phyloP scores from a whole-genome alignment of 2,797 vertebrate species.

The Coccyzus lansbergi region DNA sequence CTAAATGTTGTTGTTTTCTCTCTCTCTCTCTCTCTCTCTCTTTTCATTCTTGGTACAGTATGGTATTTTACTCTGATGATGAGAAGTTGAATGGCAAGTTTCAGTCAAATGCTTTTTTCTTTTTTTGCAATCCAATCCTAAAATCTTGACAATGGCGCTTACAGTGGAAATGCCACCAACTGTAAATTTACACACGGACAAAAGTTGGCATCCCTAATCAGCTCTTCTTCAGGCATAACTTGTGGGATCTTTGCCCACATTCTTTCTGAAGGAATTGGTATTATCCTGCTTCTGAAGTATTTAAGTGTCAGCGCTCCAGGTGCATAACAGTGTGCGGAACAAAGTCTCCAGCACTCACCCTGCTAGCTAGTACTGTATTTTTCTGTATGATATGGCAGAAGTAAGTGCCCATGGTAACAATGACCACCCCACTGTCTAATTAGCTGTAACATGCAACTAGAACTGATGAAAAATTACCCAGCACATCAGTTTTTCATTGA shows the following conservation, averaged over 20 bases:
- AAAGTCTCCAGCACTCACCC: background rate
- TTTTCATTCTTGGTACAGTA: constrained; percentile 69
- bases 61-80: constrained; percentile 72
- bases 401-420: background rate
- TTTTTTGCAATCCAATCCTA: constrained; percentile 38
- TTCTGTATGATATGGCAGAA: background rate
- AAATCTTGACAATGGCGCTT: constrained; percentile 75
- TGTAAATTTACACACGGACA: constrained; percentile 65
- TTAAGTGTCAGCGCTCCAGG: constrained; percentile 27
- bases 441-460: background rate
- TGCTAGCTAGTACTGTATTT: background rate
- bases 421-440: background rate
- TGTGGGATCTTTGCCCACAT: constrained; percentile 57
- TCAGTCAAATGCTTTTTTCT: constrained; percentile 61
- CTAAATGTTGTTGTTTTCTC: constrained; percentile 77
- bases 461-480: background rate
- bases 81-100: constrained; percentile 74
- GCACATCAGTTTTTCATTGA: background rate
- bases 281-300: constrained; percentile 33
- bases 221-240: constrained; percentile 49
- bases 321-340: background rate
- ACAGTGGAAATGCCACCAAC: constrained; percentile 70
- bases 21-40: constrained; percentile 52
- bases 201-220: constrained; percentile 52
- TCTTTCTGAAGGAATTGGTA: constrained; percentile 40